Conservation (phyloP, 2,113 vertebrate species). For the Chaetodon trifascialis region DNA sequence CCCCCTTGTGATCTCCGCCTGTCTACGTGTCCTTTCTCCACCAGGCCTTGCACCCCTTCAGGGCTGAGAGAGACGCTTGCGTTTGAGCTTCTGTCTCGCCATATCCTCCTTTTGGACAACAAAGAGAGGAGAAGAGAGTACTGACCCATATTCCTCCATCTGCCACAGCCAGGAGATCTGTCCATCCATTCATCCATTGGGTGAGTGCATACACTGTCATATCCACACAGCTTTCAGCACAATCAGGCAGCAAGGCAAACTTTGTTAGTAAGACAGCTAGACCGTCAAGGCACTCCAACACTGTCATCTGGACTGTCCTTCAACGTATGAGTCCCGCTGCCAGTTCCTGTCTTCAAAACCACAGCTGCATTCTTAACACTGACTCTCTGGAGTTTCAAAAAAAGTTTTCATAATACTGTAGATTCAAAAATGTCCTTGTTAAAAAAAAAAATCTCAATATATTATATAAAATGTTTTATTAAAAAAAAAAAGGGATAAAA, state of each 20-base stretch:
- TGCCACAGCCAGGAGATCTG: constrained; percentile 33
- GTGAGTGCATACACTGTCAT: constrained; percentile 55
- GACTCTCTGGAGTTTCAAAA: constrained; percentile 46
- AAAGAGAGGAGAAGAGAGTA: constrained; percentile 74
- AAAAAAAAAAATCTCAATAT: constrained; percentile 87
- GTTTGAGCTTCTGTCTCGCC: constrained; percentile 80
- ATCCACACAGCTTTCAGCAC: constrained; percentile 46
- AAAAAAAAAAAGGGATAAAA: constrained; percentile 82
- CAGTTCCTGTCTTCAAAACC: constrained; percentile 50
- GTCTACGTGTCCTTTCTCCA: constrained; percentile 48
- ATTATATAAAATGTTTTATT: constrained; percentile 91
- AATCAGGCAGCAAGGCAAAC: constrained; percentile 62
- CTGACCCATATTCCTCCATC: constrained; percentile 65
- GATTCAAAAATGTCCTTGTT: constrained; percentile 67
- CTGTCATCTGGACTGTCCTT: constrained; percentile 63
- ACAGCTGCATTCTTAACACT: constrained; percentile 44
- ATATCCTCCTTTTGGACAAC: constrained; percentile 81
- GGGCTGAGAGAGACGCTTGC: constrained; percentile 83
- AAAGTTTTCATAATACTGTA: constrained; percentile 56
- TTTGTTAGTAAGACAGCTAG: constrained; percentile 71
- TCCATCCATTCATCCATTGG: constrained; percentile 51
- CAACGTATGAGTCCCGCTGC: constrained; percentile 50
- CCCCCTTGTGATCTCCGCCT: constrained; percentile 42
- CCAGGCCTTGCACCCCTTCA: constrained; percentile 49
- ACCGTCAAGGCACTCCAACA: constrained; percentile 47